Evolutionary conservation across 2,888 invertebrate species (phyloP).

Genomic region (Deilephila porcellus): DNA sequence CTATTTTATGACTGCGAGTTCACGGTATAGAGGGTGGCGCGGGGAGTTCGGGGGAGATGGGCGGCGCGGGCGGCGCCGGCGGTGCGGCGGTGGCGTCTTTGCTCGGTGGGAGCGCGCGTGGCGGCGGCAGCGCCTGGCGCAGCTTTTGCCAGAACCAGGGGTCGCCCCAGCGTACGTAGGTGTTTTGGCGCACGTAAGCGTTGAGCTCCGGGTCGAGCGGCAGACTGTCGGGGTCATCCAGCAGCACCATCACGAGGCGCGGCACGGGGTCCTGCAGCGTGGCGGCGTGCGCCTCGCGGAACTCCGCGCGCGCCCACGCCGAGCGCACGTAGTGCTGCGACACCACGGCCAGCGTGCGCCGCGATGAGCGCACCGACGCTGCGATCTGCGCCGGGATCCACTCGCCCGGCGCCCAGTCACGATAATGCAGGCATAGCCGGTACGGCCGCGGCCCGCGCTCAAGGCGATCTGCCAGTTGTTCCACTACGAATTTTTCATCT

Average conservation of each 20-base stretch:
- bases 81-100: too few species aligned
- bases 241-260: conserved; percentile 89
- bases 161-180: conserved; percentile 92
- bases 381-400: conserved; percentile 89
- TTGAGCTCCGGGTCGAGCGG: conserved; percentile 86
- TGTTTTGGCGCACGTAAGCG: conserved; percentile 88
- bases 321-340: conserved; percentile 52
- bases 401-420: conserved; percentile 85
- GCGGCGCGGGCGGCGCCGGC: too few species aligned
- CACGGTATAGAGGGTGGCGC: too few species aligned
- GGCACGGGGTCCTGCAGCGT: conserved; percentile 89
- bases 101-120: conserved; percentile 14
- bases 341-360: conserved; percentile 59
- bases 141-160: conserved; percentile 93
- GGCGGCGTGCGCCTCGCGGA: conserved; percentile 83
- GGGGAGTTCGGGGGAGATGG: too few species aligned
- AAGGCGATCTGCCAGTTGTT: conserved; percentile 87
- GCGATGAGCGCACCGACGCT: conserved; percentile 89
- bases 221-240: conserved; percentile 75
- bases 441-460: conserved; percentile 78
- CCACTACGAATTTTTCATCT: conserved; percentile 89
- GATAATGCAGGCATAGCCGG: conserved; percentile 88
- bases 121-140: conserved; percentile 86
- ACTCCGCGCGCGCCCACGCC: conserved; percentile 89
- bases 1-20: too few species aligned